Percentiles rank a stretch among this genome's conserved stretches.
Conservation (phyloP, 2,797 vertebrate species). For the Enteromius viviparus region DNA sequence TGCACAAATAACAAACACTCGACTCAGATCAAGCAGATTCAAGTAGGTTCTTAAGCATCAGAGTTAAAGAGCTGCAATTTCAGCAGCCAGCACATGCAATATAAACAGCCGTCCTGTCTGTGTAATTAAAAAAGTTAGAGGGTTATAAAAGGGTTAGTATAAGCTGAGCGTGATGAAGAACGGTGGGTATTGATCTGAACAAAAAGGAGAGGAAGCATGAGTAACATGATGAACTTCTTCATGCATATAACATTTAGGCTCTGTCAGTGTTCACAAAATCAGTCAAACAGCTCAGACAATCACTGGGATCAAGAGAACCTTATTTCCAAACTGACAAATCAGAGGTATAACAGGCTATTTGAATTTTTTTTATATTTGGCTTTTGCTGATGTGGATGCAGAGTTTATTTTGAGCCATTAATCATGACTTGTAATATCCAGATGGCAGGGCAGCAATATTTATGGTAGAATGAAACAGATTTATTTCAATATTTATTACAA, state of each 20-base stretch:
- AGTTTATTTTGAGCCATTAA: not conserved
- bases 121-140: not conserved
- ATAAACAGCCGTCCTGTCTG: not conserved
- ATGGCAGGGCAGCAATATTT: not conserved
- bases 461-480: not conserved
- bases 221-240: conserved; percentile 34
- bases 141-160: conserved; percentile 8
- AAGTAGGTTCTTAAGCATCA: conserved; percentile 31
- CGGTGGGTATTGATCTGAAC: conserved; percentile 14
- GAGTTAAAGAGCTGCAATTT: conserved; percentile 3
- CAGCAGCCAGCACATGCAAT: not conserved
- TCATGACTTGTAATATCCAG: not conserved
- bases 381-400: not conserved
- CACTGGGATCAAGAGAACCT: not conserved
- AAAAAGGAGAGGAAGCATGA: conserved; percentile 5
- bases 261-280: not conserved
- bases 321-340: not conserved
- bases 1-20: conserved; percentile 35
- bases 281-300: conserved; percentile 15
- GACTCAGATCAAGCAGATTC: conserved; percentile 25
- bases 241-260: not conserved
- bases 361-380: not conserved
- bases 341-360: not conserved
- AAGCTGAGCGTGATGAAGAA: conserved; percentile 8
- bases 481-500: not conserved